Percentiles rank a stretch among this genome's conserved stretches.
These are phyloP conservation scores for Tor tambroides DNA, from an alignment of 2,113 vertebrate species.

Conservation along the genomic window DNA sequence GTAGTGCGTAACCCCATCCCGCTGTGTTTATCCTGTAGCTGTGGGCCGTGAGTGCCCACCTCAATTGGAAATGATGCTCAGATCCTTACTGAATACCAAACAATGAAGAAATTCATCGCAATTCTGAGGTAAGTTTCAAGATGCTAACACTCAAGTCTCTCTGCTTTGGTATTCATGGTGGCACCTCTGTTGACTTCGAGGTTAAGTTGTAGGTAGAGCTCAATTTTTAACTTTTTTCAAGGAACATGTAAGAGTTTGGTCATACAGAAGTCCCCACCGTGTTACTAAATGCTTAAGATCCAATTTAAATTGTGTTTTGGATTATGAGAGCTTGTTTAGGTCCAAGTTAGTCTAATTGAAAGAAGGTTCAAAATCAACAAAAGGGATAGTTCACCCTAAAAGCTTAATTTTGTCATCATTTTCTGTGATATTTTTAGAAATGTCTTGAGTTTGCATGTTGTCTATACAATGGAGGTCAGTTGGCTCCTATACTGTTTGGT, in stretches of 20 bases:
- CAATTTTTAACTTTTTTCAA: no score
- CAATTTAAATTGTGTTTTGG: neutral
- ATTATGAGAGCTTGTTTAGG: neutral
- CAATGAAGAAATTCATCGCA: neutral
- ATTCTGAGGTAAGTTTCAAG: neutral
- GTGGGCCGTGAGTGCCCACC: neutral
- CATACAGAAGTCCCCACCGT: no score
- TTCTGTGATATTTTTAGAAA: no score
- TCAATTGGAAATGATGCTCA: constrained; percentile 25
- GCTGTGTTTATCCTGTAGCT: constrained; percentile 32
- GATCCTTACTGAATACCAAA: neutral
- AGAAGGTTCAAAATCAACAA: neutral
- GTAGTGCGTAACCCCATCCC: constrained; percentile 8
- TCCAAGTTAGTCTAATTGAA: neutral
- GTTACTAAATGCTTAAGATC: neutral
- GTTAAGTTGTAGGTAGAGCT: neutral
- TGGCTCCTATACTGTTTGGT: no score
- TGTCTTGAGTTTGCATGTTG: no score
- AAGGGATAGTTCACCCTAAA: neutral
- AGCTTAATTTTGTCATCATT: neutral
- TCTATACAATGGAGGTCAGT: no score
- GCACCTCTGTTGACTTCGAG: neutral
- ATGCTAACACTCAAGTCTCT: neutral
- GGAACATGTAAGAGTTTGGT: no score
- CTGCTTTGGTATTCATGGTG: constrained; percentile 2